Conservation (phyloP, 2,888 invertebrate genomes). For the Phyllotreta cruciferae region DNA sequence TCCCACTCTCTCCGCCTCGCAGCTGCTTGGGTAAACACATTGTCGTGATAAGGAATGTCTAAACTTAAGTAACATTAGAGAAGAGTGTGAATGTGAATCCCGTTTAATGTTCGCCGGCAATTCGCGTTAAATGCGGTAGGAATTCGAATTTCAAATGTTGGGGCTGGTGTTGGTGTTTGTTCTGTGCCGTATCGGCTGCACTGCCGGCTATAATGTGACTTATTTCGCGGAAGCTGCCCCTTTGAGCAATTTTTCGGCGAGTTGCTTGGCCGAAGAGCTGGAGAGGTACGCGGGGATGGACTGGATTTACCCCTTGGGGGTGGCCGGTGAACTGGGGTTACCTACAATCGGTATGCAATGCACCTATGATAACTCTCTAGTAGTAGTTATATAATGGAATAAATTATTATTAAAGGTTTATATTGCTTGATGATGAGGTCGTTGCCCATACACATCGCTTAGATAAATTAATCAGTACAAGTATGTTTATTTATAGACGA, state of each 20-base stretch:
- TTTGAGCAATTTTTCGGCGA: slow-evolving; percentile 44
- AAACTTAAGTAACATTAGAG: slow-evolving; percentile 2
- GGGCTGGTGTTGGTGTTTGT: slow-evolving; percentile 39
- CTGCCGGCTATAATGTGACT: slow-evolving; percentile 47
- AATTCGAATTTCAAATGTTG: slow-evolving; percentile 36
- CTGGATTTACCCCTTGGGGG: slow-evolving; percentile 54
- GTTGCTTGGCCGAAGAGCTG: slow-evolving; percentile 54
- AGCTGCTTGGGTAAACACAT: slow-evolving; percentile 34
- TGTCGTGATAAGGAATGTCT: slow-evolving; percentile 27
- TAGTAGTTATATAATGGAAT: background rate
- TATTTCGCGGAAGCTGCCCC: slow-evolving; percentile 50
- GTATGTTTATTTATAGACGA: slow-evolving; percentile 10
- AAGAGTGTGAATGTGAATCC: too few relatives aligned
- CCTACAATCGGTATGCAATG: slow-evolving; percentile 50
- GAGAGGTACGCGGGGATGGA: slow-evolving; percentile 53
- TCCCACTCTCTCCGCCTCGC: slow-evolving; percentile 14
- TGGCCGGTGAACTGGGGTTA: slow-evolving; percentile 37
- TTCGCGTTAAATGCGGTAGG: too few relatives aligned
- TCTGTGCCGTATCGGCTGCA: slow-evolving; percentile 32
- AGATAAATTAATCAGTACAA: slow-evolving; percentile 5
- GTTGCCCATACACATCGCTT: background rate
- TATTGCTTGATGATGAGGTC: slow-evolving; percentile 2
- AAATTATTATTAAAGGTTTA: background rate
- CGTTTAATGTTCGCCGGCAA: too few relatives aligned
- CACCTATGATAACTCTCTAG: background rate